Evolutionary conservation across 2,113 vertebrate genomes (phyloP).

Genomic region (Eubucco bourcierii): DNA sequence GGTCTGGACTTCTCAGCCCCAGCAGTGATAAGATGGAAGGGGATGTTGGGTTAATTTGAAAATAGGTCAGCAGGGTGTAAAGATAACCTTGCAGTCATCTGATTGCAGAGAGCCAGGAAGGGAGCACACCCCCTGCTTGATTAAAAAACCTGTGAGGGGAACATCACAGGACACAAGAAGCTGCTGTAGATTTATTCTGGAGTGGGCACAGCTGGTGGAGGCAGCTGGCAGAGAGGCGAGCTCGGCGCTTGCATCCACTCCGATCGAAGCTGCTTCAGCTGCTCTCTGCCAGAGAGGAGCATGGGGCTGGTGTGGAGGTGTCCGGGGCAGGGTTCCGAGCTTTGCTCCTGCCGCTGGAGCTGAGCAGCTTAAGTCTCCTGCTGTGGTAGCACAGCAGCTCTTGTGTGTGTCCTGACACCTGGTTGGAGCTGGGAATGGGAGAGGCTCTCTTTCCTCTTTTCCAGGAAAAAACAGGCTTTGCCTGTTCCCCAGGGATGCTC

Average conservation of each 20-base stretch:
- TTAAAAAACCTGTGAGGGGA: slow-evolving; percentile 1
- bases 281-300: background rate
- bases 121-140: background rate
- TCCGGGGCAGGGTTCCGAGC: background rate
- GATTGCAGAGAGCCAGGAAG: background rate
- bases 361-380: too few species aligned
- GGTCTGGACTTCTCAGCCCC: background rate
- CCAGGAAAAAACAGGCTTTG: too few species aligned
- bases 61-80: slow-evolving; percentile 51
- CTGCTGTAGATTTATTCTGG: slow-evolving; percentile 21
- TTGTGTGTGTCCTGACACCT: accelerated
- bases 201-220: slow-evolving; percentile 59
- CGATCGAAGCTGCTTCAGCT: background rate
- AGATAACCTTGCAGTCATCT: background rate
- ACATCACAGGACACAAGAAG: slow-evolving; percentile 33
- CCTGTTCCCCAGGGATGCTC: background rate
- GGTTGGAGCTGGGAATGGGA: background rate
- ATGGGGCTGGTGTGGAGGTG: too few species aligned
- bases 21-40: background rate
- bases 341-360: too few species aligned
- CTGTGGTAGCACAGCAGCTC: background rate
- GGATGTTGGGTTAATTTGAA: background rate
- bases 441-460: background rate
- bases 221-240: slow-evolving; percentile 57
- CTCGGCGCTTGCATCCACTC: background rate